Evolutionary conservation across 1,140 invertebrate genomes (phyloP).

Genomic region (Aphaenogaster ashmeadi): DNA sequence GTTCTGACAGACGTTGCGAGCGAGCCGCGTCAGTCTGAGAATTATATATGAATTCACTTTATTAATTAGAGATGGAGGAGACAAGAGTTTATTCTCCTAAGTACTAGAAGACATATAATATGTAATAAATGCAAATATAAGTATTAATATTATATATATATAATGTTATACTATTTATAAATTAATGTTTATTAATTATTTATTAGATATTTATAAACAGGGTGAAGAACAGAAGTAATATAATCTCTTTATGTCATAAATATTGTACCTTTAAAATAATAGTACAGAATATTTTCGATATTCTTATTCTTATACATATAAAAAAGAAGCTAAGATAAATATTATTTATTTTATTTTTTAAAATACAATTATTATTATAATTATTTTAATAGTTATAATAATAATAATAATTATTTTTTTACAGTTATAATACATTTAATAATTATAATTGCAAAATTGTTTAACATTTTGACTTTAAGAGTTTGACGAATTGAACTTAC

Average conservation of each 20-base stretch:
- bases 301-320: background rate
- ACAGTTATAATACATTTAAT: background rate
- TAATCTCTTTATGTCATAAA: background rate
- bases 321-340: background rate
- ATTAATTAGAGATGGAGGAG: slow-evolving; percentile 58
- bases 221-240: background rate
- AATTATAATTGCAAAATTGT: background rate
- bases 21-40: slow-evolving; percentile 28
- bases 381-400: background rate
- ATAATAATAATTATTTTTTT: too few relatives aligned
- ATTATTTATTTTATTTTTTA: background rate
- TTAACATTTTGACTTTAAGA: background rate
- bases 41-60: slow-evolving; percentile 45
- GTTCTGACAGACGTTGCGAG: background rate
- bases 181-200: slow-evolving; percentile 8
- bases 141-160: background rate
- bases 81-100: slow-evolving; percentile 6
- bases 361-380: background rate
- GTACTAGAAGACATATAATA: background rate
- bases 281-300: background rate
- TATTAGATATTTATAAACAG: background rate
- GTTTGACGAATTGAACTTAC: background rate
- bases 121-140: background rate
- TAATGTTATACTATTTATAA: background rate
- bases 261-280: background rate